phyloP scores from a whole-genome alignment of 2,113 vertebrate species.

The Lonchura striata region DNA sequence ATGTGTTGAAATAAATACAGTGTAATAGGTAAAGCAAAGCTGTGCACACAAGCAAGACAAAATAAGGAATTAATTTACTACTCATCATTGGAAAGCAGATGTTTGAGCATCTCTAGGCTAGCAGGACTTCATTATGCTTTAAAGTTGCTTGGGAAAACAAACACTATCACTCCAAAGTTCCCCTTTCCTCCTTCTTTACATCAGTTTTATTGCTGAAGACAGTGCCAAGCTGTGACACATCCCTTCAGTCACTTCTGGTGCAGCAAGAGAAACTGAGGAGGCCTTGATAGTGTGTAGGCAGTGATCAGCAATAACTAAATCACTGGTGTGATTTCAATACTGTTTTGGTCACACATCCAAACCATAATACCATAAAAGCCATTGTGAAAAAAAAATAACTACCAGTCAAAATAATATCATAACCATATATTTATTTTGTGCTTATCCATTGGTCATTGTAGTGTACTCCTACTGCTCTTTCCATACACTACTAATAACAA shows the following conservation, averaged over 20 bases:
- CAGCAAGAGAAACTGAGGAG: background rate
- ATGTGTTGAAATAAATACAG: background rate
- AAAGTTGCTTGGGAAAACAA: background rate
- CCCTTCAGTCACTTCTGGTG: background rate
- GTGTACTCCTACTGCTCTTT: background rate
- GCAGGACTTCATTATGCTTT: background rate
- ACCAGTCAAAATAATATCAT: background rate
- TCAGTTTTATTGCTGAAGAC: background rate
- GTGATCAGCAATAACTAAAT: background rate
- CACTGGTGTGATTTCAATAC: background rate
- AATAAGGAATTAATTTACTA: background rate
- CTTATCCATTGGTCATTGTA: fast-evolving
- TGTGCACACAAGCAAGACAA: background rate
- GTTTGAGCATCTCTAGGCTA: background rate
- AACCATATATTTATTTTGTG: background rate
- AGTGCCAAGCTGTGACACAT: background rate
- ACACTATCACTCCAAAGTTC: background rate
- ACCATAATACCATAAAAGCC: background rate
- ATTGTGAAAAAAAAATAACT: background rate
- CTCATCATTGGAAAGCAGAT: background rate
- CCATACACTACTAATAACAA: background rate
- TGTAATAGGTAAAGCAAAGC: background rate
- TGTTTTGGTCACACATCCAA: background rate
- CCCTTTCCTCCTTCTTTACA: background rate
- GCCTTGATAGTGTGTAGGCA: background rate